A percentile compares a stretch with the other conserved stretches of the same genome.
These are phyloP conservation scores for Apotomis turbidana DNA, from an alignment of 2,888 invertebrate species.

Conservation along the genomic window DNA sequence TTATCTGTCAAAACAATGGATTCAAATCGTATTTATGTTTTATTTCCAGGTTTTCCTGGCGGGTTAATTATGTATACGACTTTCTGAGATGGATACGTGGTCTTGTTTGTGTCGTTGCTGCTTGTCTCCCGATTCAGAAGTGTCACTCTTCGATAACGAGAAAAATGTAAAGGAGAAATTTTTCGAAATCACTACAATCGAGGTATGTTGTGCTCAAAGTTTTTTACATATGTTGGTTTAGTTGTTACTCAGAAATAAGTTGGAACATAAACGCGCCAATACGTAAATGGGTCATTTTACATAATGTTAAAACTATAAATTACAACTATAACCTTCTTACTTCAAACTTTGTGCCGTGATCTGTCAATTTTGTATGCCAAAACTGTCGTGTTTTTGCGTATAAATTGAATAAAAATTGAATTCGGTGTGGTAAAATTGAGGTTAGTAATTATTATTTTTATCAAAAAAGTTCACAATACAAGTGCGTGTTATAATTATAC, in stretches of 20 bases:
- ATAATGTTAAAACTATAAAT: constrained; percentile 12
- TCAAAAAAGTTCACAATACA: background rate
- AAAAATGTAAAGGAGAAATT: constrained; percentile 69
- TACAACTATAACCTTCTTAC: constrained; percentile 35
- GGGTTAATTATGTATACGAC: constrained; percentile 62
- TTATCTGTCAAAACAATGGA: constrained; percentile 73
- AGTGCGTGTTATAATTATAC: too few relatives aligned
- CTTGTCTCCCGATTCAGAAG: constrained; percentile 70
- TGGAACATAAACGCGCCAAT: background rate
- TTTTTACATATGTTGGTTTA: background rate
- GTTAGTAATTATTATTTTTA: background rate
- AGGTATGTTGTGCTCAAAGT: constrained; percentile 55
- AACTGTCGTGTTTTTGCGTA: constrained; percentile 24
- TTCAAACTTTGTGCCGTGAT: constrained; percentile 25
- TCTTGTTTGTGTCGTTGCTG: constrained; percentile 78
- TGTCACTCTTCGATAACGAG: constrained; percentile 70
- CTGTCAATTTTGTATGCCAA: constrained; percentile 21
- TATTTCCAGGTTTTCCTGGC: constrained; percentile 69
- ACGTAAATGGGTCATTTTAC: constrained; percentile 15
- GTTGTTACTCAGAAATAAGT: too few relatives aligned
- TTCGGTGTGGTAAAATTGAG: background rate
- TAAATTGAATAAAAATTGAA: constrained; percentile 4
- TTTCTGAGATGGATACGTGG: constrained; percentile 76
- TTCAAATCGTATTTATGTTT: constrained; percentile 54
- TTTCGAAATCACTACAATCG: constrained; percentile 70